A percentile compares a stretch with the other conserved stretches of the same genome.
These are phyloP conservation scores for Lates japonicus DNA, from an alignment of 2,797 vertebrate species.

Conservation along the genomic window DNA sequence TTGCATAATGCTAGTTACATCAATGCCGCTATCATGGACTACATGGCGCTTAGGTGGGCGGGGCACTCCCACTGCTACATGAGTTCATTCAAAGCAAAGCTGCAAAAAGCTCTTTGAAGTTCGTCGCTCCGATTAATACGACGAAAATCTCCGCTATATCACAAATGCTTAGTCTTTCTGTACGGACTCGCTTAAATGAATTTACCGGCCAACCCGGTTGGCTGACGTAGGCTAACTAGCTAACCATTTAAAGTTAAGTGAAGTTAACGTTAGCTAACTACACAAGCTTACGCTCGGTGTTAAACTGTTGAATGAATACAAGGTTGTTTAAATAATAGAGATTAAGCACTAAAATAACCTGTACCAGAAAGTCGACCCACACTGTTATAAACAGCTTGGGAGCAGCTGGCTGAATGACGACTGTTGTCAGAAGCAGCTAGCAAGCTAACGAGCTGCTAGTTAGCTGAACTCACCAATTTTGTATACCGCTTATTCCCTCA, in stretches of 20 bases:
- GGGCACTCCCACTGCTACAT: conserved; percentile 62
- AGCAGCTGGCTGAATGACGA: conserved; percentile 43
- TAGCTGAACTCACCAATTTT: conserved; percentile 65
- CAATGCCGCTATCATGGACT: conserved; percentile 19
- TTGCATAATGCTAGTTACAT: conserved; percentile 61
- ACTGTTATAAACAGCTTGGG: not conserved
- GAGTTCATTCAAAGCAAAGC: conserved; percentile 23
- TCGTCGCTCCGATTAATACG: accelerated
- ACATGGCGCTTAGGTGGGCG: conserved; percentile 76
- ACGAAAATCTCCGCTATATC: accelerated
- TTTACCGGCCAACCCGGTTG: not conserved
- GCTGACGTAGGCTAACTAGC: conserved; percentile 54
- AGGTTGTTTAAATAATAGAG: not conserved
- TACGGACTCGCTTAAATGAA: accelerated
- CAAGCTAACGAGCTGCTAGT: conserved; percentile 76
- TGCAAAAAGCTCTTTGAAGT: not conserved
- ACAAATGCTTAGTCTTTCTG: accelerated
- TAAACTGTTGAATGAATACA: not conserved
- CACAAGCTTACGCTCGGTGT: not conserved
- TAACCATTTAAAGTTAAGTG: conserved; percentile 48
- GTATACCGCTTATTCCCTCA: not conserved
- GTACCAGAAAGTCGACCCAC: not conserved
- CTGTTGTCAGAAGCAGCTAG: conserved; percentile 58
- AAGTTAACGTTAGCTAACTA: conserved; percentile 16
- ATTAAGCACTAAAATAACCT: not conserved